Percentiles rank a stretch among this genome's conserved stretches.
These are phyloP conservation scores for Setophaga petechia DNA, from an alignment of 2,113 vertebrate genomes.

Conservation along the genomic window DNA sequence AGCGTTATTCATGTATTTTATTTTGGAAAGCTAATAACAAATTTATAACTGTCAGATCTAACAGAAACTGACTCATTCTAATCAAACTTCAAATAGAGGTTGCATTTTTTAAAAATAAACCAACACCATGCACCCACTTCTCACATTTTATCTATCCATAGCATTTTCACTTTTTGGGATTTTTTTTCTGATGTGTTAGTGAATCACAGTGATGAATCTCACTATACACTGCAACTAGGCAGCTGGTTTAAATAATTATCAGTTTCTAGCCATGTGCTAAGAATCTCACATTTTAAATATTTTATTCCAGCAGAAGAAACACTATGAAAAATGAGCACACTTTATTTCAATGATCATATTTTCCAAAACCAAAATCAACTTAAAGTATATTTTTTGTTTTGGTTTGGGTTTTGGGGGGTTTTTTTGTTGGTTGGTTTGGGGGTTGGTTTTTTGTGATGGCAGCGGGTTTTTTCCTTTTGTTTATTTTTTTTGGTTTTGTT, in stretches of 20 bases:
- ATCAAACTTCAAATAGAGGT: not conserved
- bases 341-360: not conserved
- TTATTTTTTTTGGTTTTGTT: not conserved
- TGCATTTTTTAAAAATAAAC: not conserved
- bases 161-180: not conserved
- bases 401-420: not conserved
- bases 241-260: slow-evolving; percentile 18
- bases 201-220: not conserved
- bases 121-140: not conserved
- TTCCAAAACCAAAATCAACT: not conserved
- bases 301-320: not conserved
- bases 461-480: too few species aligned
- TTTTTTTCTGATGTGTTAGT: not conserved
- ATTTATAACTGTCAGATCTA: not conserved
- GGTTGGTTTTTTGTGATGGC: not conserved
- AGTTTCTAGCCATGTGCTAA: not conserved
- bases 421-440: not conserved
- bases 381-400: not conserved
- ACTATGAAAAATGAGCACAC: not conserved
- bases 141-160: not conserved
- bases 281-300: not conserved
- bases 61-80: not conserved
- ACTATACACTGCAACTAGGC: not conserved
- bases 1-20: not conserved
- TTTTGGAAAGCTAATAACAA: not conserved